phyloP scores from a whole-genome alignment of 2,113 vertebrate species.

The Nannospalax galili region DNA sequence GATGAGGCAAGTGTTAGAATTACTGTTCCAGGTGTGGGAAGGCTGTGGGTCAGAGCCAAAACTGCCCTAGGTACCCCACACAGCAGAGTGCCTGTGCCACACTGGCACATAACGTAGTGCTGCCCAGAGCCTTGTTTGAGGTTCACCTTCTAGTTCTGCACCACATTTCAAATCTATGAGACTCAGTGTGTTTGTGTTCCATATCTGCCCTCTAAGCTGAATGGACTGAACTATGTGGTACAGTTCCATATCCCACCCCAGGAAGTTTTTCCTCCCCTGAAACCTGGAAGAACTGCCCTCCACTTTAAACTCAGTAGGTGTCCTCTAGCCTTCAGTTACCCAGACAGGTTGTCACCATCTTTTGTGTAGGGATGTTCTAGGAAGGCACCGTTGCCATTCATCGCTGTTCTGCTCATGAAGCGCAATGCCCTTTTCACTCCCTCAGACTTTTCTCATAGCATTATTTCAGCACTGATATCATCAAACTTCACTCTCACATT shows the following conservation, averaged over 20 bases:
- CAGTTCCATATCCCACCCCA: neutral
- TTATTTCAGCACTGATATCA: neutral
- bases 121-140: neutral
- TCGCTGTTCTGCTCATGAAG: neutral
- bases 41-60: neutral
- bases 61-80: neutral
- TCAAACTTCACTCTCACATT: neutral
- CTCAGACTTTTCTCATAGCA: neutral
- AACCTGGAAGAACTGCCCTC: neutral
- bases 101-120: neutral
- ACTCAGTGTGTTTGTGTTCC: neutral
- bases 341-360: neutral
- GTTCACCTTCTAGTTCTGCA: neutral
- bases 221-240: neutral
- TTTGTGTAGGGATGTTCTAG: neutral
- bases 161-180: fast-evolving
- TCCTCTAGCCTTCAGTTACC: neutral
- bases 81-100: neutral
- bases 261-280: neutral
- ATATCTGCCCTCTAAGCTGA: neutral
- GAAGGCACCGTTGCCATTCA: neutral
- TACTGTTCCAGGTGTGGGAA: neutral
- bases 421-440: neutral
- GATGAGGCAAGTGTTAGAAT: neutral
- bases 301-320: neutral